phyloP scores from a whole-genome alignment of 2,113 vertebrate genomes.

The Procavia capensis region DNA sequence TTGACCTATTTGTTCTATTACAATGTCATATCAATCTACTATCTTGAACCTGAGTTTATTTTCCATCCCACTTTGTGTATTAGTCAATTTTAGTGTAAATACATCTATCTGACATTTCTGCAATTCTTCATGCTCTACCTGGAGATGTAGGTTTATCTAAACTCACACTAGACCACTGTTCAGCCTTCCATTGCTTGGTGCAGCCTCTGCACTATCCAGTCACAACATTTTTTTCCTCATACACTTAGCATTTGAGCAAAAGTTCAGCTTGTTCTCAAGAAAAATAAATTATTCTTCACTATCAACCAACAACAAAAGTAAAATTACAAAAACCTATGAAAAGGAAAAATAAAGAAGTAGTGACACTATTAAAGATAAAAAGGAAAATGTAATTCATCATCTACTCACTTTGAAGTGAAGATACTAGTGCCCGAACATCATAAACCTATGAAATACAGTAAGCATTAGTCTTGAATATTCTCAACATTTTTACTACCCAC shows the following conservation, averaged over 20 bases:
- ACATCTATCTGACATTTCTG: constrained; percentile 55
- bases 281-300: constrained; percentile 69
- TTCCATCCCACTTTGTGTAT: constrained; percentile 44
- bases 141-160: constrained; percentile 38
- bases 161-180: constrained; percentile 60
- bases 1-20: constrained; percentile 35
- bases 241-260: constrained; percentile 36
- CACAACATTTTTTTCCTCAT: constrained; percentile 30
- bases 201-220: constrained; percentile 56
- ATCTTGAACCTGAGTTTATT: constrained; percentile 10
- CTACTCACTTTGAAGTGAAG: constrained; percentile 50
- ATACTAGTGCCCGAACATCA: constrained; percentile 22
- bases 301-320: constrained; percentile 66
- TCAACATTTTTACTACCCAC: constrained; percentile 39
- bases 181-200: not conserved
- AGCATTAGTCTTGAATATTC: constrained; percentile 37
- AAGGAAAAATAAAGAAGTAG: constrained; percentile 45
- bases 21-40: constrained; percentile 15
- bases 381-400: constrained; percentile 61
- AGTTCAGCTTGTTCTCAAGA: constrained; percentile 58
- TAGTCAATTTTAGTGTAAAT: constrained; percentile 56
- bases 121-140: constrained; percentile 46
- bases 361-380: constrained; percentile 61
- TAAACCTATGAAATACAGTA: constrained; percentile 51
- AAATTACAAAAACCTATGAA: constrained; percentile 58